phyloP scores from a whole-genome alignment of 2,113 vertebrate genomes.

The Hemicordylus capensis region DNA sequence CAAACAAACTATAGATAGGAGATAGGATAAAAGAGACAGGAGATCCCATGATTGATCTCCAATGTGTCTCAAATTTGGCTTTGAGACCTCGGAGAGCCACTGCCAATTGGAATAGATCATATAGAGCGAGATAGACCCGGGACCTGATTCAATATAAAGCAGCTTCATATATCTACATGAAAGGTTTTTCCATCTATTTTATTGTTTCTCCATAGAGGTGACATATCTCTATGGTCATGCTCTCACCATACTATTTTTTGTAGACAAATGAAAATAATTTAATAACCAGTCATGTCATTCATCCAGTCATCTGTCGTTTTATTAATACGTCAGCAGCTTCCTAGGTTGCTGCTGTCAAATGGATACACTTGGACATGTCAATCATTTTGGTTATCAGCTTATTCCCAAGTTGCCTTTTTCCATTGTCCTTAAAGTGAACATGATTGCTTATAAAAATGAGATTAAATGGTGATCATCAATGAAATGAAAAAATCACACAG shows the following conservation, averaged over 20 bases:
- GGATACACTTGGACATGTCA: background rate
- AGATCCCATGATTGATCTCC: too few relatives aligned
- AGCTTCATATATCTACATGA: background rate
- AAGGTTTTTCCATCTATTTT: background rate
- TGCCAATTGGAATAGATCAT: background rate
- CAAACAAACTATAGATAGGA: too few relatives aligned
- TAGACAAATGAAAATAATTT: background rate
- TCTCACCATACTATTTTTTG: background rate
- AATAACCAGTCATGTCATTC: background rate
- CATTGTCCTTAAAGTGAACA: background rate
- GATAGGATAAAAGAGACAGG: too few relatives aligned
- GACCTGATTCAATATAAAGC: too few relatives aligned
- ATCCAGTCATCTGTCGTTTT: background rate
- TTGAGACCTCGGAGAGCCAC: too few relatives aligned
- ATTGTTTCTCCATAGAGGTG: background rate
- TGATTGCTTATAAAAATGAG: background rate
- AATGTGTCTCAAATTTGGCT: too few relatives aligned
- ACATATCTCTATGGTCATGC: too few relatives aligned
- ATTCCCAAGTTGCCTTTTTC: background rate
- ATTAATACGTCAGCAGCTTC: background rate
- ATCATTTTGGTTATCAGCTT: background rate
- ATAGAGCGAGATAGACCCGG: background rate
- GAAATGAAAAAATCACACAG: background rate
- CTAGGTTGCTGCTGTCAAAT: background rate
- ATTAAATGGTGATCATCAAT: background rate